These are phyloP conservation scores for Mormyrus lacerda DNA, from an alignment of 2,113 vertebrate species.

Conservation along the genomic window DNA sequence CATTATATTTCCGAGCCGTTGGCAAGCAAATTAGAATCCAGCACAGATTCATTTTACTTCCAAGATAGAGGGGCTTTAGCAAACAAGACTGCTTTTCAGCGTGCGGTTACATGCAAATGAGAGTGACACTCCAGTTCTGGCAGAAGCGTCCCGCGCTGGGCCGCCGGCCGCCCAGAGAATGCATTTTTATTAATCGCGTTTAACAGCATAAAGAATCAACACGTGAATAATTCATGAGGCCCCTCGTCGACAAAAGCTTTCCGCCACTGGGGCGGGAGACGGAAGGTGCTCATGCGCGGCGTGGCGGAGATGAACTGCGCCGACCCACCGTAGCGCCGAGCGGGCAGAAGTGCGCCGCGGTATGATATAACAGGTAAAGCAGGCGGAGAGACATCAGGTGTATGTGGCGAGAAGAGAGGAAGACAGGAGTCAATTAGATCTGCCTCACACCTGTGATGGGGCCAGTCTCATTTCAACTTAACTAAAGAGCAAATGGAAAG, in stretches of 20 bases:
- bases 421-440: conserved; percentile 19
- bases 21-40: conserved; percentile 19
- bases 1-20: conserved; percentile 20
- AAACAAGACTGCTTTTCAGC: conserved; percentile 4
- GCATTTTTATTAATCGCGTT: conserved; percentile 13
- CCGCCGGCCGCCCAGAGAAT: neutral
- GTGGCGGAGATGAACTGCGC: neutral
- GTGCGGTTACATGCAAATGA: neutral
- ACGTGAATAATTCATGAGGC: conserved; percentile 8
- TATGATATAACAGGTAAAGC: neutral
- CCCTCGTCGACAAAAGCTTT: neutral
- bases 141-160: neutral
- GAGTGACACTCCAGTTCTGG: neutral
- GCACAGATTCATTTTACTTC: conserved; percentile 12
- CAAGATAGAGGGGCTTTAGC: conserved; percentile 11
- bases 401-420: neutral
- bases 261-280: neutral
- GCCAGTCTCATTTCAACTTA: conserved; percentile 13
- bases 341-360: neutral
- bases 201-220: conserved; percentile 9
- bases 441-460: conserved; percentile 13
- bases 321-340: neutral
- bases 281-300: neutral
- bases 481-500: neutral
- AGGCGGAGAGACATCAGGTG: conserved; percentile 10